phyloP scores from a whole-genome alignment of 2,113 vertebrate genomes.

The Xenotilapia leptura region DNA sequence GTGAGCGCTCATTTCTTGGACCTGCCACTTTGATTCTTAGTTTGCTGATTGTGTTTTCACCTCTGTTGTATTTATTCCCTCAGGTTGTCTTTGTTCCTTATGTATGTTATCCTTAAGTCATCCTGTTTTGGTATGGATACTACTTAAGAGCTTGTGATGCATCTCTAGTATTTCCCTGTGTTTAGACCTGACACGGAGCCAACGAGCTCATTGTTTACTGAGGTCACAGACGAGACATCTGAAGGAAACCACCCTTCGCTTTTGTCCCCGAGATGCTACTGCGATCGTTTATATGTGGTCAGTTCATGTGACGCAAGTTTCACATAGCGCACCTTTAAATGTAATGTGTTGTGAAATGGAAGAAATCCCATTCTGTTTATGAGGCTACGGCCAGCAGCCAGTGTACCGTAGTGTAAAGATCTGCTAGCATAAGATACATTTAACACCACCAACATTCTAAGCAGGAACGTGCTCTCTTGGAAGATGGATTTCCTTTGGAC shows the following conservation, averaged over 20 bases:
- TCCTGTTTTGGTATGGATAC: neutral
- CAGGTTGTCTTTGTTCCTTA: neutral
- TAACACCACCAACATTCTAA: neutral
- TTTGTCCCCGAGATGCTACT: neutral
- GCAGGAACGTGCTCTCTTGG: rapidly evolving
- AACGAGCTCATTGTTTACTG: neutral
- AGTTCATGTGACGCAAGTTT: neutral
- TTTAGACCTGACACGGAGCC: neutral
- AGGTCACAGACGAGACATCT: neutral
- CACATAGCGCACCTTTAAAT: neutral
- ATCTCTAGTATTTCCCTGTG: neutral
- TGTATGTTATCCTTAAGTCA: neutral
- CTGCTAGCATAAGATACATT: neutral
- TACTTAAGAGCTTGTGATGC: neutral
- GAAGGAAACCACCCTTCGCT: neutral
- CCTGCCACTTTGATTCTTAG: neutral
- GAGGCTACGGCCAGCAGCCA: neutral
- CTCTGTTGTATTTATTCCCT: neutral
- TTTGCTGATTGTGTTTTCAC: neutral
- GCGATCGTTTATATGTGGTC: neutral
- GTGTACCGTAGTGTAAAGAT: neutral
- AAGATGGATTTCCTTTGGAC: neutral
- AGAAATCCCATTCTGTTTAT: neutral
- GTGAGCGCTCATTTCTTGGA: neutral
- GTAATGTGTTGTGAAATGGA: neutral